phyloP scores from a whole-genome alignment of 2,113 vertebrate genomes.

The Eublepharis macularius region DNA sequence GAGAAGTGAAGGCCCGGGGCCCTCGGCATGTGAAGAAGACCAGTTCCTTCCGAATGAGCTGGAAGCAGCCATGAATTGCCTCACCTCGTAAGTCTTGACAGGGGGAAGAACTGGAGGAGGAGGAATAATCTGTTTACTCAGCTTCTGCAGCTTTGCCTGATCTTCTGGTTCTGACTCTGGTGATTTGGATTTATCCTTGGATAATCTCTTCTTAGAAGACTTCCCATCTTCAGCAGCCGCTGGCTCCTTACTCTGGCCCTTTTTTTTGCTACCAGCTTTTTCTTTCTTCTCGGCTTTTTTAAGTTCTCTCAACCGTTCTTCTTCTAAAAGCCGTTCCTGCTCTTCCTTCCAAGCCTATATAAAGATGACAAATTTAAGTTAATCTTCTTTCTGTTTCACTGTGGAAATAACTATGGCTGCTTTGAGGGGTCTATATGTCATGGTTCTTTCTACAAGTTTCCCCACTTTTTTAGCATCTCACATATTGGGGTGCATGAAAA shows the following conservation, averaged over 20 bases:
- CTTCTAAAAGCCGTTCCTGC: constrained; percentile 72
- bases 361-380: background rate
- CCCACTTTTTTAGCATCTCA: background rate
- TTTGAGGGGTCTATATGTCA: background rate
- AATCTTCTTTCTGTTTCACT: background rate
- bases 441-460: background rate
- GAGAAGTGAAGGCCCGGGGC: background rate
- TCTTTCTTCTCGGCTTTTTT: constrained; percentile 69
- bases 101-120: constrained; percentile 10
- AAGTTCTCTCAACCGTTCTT: constrained; percentile 68
- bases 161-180: constrained; percentile 46
- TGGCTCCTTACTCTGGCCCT: constrained; percentile 38
- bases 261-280: constrained; percentile 54
- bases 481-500: background rate
- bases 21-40: background rate
- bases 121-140: background rate
- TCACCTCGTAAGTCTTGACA: constrained; percentile 68
- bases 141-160: background rate
- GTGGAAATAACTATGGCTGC: background rate
- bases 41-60: background rate
- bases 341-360: constrained; percentile 82
- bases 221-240: constrained; percentile 42
- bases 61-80: background rate
- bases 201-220: constrained; percentile 26
- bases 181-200: constrained; percentile 46